phyloP scores from a whole-genome alignment of 2,888 invertebrate genomes.

The Pollenia labialis region DNA sequence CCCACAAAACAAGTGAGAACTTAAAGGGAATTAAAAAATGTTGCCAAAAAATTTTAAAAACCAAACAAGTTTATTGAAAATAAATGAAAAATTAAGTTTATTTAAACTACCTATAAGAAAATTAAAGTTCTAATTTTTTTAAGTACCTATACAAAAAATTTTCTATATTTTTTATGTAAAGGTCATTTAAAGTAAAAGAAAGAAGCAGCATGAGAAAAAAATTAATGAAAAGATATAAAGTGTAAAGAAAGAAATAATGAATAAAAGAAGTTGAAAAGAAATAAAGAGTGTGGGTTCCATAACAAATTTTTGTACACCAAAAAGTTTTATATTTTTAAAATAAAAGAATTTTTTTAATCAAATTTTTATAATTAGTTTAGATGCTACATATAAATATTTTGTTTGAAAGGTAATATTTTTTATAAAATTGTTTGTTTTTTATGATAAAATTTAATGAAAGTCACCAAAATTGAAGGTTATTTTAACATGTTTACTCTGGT shows the following conservation, averaged over 20 bases:
- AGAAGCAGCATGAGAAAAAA: conserved; percentile 49
- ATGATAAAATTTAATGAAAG: conserved; percentile 22
- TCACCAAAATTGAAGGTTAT: conserved; percentile 74
- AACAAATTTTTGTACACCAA: conserved; percentile 12
- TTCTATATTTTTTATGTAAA: conserved; percentile 59
- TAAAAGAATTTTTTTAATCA: background rate
- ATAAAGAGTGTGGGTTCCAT: background rate
- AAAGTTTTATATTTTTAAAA: background rate
- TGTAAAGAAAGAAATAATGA: background rate
- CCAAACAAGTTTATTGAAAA: conserved; percentile 10
- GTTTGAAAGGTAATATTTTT: conserved; percentile 29
- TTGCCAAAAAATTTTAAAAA: conserved; percentile 10
- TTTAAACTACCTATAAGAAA: conserved; percentile 12
- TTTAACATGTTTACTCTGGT: conserved; percentile 67
- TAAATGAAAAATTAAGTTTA: conserved; percentile 33
- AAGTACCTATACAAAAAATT: conserved; percentile 56
- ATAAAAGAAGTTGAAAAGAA: background rate
- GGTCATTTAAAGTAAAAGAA: conserved; percentile 67
- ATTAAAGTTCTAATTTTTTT: conserved; percentile 12
- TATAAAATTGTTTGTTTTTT: background rate
- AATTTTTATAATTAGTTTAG: background rate
- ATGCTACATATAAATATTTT: background rate
- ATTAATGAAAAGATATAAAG: conserved; percentile 33
- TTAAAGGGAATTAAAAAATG: conserved; percentile 1
- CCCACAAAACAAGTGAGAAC: conserved; percentile 19